Percentiles rank a stretch among this genome's conserved stretches.
phyloP scores from a whole-genome alignment of 2,888 invertebrate genomes.

The Hermaeophaga mercurialis region DNA sequence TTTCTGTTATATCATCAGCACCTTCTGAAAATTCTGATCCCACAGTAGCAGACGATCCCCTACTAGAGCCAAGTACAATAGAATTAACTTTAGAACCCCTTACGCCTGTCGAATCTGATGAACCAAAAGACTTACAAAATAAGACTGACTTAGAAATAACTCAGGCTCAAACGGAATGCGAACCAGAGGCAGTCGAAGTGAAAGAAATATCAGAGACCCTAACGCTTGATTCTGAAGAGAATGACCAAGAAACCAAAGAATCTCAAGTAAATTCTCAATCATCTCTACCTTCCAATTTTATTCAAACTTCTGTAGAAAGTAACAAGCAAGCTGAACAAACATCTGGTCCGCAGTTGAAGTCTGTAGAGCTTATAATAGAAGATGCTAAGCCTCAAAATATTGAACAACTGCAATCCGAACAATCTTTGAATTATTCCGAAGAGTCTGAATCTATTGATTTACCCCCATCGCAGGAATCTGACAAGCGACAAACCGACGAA shows the following conservation, averaged over 20 bases:
- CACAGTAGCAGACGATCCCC: conserved; percentile 3
- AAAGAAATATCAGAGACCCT: conserved; percentile 4
- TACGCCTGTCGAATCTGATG: conserved; percentile 10
- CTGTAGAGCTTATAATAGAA: conserved; percentile 7
- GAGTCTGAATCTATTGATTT: conserved; percentile 12
- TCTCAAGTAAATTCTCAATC: not conserved
- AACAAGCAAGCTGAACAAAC: not conserved
- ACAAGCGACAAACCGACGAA: not conserved
- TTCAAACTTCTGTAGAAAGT: conserved; percentile 1
- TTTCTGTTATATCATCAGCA: conserved; percentile 12
- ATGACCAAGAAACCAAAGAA: not conserved
- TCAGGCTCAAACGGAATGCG: not conserved
- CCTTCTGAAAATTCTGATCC: conserved; percentile 17
- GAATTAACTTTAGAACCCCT: conserved; percentile 6
- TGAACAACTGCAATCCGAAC: conserved; percentile 2
- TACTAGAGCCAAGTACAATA: conserved; percentile 14
- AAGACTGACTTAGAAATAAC: conserved; percentile 5
- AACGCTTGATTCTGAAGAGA: not conserved
- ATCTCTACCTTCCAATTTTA: conserved; percentile 5
- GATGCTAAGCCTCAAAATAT: conserved; percentile 3
- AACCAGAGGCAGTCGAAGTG: not conserved
- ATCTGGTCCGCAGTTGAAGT: not conserved
- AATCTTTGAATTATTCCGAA: conserved; percentile 15
- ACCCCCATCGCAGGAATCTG: not conserved
- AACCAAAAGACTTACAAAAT: conserved; percentile 15